Evolutionary conservation across 2,113 vertebrate species (phyloP).

Genomic region (Caranx ignobilis): DNA sequence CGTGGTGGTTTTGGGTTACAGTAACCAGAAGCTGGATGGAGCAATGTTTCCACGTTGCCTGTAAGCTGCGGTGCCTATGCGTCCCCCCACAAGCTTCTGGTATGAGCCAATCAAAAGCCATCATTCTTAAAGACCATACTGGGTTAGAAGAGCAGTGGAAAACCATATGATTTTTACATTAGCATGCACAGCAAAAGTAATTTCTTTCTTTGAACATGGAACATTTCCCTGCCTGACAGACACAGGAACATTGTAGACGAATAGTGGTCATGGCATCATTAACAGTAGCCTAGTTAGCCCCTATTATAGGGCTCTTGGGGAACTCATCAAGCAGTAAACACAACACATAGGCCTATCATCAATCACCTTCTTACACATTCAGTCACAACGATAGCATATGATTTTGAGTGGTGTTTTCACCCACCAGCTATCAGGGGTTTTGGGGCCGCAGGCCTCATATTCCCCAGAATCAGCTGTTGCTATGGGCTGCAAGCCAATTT

Average conservation of each 20-base stretch:
- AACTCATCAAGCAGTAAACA: neutral
- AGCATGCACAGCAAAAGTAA: neutral
- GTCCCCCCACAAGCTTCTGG: slow-evolving; percentile 54
- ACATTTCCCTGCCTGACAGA: neutral
- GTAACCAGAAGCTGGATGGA: slow-evolving; percentile 52
- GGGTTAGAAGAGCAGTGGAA: slow-evolving; percentile 8
- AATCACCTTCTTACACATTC: neutral
- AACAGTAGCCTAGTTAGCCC: neutral
- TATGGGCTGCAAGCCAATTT: neutral
- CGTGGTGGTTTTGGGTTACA: slow-evolving; percentile 56
- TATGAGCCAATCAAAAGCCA: slow-evolving; percentile 47
- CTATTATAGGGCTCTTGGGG: neutral
- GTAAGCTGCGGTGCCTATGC: slow-evolving; percentile 58
- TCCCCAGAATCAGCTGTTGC: neutral
- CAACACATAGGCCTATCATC: neutral
- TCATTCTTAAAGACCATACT: slow-evolving; percentile 21
- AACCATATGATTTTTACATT: slow-evolving; percentile 22
- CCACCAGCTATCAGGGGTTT: too few relatives aligned
- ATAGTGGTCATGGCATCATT: neutral
- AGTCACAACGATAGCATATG: neutral
- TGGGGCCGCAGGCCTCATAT: too few relatives aligned
- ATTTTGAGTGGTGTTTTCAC: neutral
- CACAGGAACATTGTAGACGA: neutral
- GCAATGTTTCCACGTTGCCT: slow-evolving; percentile 70
- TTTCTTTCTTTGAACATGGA: slow-evolving; percentile 10